Evolutionary conservation across 2,888 invertebrate genomes (phyloP).

Genomic region (Phyllotreta striolata): DNA sequence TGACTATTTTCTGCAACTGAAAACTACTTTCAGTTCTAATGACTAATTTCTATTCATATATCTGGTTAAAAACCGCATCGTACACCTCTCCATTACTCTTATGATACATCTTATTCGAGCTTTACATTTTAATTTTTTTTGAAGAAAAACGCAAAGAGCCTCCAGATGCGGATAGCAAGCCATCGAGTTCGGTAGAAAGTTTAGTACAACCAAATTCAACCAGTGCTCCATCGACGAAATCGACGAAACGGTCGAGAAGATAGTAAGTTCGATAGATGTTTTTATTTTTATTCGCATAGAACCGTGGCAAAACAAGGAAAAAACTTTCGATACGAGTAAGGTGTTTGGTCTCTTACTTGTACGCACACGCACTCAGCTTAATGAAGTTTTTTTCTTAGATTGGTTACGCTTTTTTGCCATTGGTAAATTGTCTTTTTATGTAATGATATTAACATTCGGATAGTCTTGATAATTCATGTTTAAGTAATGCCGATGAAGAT

Average conservation of each 20-base stretch:
- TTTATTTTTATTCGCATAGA: not conserved
- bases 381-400: not conserved
- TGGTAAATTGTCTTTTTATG: slow-evolving; percentile 19
- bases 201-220: slow-evolving; percentile 66
- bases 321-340: not conserved
- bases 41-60: no score
- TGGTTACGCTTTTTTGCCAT: slow-evolving; percentile 29
- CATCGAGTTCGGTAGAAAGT: slow-evolving; percentile 66
- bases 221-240: slow-evolving; percentile 62
- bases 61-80: no score
- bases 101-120: no score
- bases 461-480: slow-evolving; percentile 63
- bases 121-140: slow-evolving; percentile 48
- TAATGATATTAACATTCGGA: slow-evolving; percentile 21
- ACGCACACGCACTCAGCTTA: not conserved
- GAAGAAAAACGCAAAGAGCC: slow-evolving; percentile 86
- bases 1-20: no score
- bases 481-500: slow-evolving; percentile 83
- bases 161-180: slow-evolving; percentile 74
- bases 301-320: slow-evolving; percentile 29
- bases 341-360: no score
- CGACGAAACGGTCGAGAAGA: slow-evolving; percentile 75
- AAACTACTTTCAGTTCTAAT: no score
- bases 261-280: slow-evolving; percentile 69
- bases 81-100: no score